A percentile compares a stretch with the other conserved stretches of the same genome.
Evolutionary conservation across 2,113 vertebrate genomes (phyloP).

Genomic region (Nyctereutes procyonoides): DNA sequence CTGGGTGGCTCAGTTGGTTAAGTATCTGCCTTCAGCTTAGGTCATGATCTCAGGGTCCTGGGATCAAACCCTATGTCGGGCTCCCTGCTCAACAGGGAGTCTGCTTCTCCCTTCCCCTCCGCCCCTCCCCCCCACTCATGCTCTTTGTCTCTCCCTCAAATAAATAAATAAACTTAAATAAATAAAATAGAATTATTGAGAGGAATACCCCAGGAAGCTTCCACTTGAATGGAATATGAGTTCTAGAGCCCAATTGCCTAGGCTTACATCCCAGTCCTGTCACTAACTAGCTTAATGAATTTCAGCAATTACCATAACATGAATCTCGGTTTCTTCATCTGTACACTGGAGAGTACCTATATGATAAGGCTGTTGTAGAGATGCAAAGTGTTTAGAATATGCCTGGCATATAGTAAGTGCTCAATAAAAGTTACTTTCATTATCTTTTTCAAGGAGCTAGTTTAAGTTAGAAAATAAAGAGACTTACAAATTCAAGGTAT

Average conservation of each 20-base stretch:
- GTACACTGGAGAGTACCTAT: not conserved
- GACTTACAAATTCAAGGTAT: not conserved
- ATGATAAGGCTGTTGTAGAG: not conserved
- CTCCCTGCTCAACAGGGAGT: no score
- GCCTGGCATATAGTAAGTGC: not conserved
- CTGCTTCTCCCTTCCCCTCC: no score
- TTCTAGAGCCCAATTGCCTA: not conserved
- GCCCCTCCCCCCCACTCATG: no score
- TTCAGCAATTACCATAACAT: not conserved
- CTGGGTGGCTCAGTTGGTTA: no score
- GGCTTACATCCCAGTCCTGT: not conserved
- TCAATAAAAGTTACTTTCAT: conserved; percentile 1
- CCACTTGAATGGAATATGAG: not conserved
- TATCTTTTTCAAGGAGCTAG: not conserved
- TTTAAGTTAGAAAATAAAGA: conserved; percentile 1
- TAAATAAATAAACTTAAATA: no score
- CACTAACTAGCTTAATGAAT: not conserved
- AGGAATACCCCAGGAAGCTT: not conserved
- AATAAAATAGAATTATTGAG: not conserved
- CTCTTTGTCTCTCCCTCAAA: no score
- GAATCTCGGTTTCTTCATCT: not conserved
- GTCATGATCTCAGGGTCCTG: no score
- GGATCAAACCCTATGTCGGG: no score
- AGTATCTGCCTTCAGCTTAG: no score
- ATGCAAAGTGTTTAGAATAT: not conserved